Percentiles rank a stretch among this genome's conserved stretches.
phyloP scores from a whole-genome alignment of 2,888 invertebrate species.

The Drosophila acutilabella region DNA sequence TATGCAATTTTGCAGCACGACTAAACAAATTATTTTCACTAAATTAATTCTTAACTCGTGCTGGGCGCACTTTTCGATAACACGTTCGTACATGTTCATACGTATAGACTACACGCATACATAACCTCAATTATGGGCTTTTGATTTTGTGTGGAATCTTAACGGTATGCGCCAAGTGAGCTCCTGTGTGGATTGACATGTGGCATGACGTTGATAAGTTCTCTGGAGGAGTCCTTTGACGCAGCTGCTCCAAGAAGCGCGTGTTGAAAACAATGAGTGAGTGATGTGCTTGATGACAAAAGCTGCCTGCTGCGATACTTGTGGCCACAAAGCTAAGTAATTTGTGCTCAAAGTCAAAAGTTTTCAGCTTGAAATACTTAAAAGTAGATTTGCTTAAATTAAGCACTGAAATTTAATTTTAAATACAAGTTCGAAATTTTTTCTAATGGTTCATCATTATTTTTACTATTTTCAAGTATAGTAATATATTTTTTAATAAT shows the following conservation, averaged over 20 bases:
- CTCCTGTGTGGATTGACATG: slow-evolving; percentile 71
- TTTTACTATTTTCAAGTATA: no score
- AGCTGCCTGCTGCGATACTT: slow-evolving; percentile 47
- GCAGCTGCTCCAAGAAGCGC: slow-evolving; percentile 31
- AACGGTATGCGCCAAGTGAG: slow-evolving; percentile 25
- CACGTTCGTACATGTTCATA: slow-evolving; percentile 27
- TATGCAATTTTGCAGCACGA: slow-evolving; percentile 78
- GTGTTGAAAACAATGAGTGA: slow-evolving; percentile 39
- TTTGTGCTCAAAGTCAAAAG: no score
- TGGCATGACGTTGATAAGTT: slow-evolving; percentile 61
- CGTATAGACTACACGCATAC: not conserved
- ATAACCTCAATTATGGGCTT: slow-evolving; percentile 43
- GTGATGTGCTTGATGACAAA: slow-evolving; percentile 32
- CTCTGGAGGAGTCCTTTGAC: slow-evolving; percentile 37
- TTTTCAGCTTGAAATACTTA: no score
- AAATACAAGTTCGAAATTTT: no score
- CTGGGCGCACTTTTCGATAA: slow-evolving; percentile 74
- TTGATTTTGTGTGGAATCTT: slow-evolving; percentile 23
- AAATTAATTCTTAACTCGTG: slow-evolving; percentile 83
- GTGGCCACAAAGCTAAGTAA: no score
- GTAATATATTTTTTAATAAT: no score
- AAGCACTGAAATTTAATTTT: no score
- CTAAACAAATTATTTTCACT: slow-evolving; percentile 82
- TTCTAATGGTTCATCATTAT: no score
- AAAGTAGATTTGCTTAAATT: no score